Evolutionary conservation across 2,113 vertebrate species (phyloP), one percentile per base, ranked within the genome.

Genomic region (Oncorhynchus keta): DNA sequence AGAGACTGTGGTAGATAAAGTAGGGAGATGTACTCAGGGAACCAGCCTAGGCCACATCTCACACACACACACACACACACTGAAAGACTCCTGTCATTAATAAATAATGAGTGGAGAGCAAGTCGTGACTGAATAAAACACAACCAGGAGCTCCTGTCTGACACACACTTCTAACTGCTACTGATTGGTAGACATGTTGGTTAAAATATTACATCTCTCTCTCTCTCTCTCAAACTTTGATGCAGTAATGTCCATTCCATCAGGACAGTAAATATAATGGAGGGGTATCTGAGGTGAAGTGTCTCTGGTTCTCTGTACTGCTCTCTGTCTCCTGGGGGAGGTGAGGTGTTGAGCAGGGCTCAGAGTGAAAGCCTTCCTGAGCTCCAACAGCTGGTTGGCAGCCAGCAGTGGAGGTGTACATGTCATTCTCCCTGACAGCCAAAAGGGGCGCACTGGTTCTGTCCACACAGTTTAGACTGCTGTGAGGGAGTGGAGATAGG

Each of bases 91-190:
- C 64, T 5, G 18, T 32, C 77, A 85, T 92, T 65, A 88, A 92
- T 92, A 90, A 91, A 84, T 86, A 75, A 92, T 87, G 86, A 89
- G 84, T 75, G 74, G 87, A 82, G 83, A 87, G 78, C 13, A 7
- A 88, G 86, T 88, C 86, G 85, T 90, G 90, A 92, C 88, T 88
- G 13, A 28, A 71, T 68, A 79, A 61, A 5, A 20, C 71, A 32
- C 28, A 35, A 16, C 51, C 48, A 57, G 79, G 64, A 88, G 68
- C 73, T 30, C 6, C 5, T 11, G 18, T 66, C 74, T 16, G n/a
- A 62, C 59, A 62, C n/a, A 24, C 3, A 24, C n/a, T 22, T 22
- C n/a, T 62, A 22, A 26, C 26, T 64, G 9, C n/a, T n/a, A 22
- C 22, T 26, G 9, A 7, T 2, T 64, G 9, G 8, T 64, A 26